phyloP scores from a whole-genome alignment of 2,888 invertebrate genomes.

The Smittia aterrima region DNA sequence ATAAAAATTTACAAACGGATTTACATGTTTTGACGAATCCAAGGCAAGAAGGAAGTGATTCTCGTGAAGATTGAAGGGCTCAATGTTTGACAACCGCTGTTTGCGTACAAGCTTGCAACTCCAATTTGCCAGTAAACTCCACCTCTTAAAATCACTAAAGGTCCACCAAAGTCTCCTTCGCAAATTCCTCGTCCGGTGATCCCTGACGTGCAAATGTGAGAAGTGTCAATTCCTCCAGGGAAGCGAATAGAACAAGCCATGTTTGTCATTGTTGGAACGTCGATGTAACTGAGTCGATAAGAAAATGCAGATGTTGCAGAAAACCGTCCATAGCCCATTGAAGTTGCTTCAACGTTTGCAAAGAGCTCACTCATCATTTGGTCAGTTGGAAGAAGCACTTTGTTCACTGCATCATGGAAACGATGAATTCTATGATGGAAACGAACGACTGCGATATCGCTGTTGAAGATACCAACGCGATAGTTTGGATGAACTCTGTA shows the following conservation, averaged over 20 bases:
- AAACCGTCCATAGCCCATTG: not conserved
- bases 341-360: not conserved
- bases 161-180: not conserved
- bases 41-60: not conserved
- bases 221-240: not conserved
- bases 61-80: slow-evolving; percentile 1
- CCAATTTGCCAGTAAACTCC: not conserved
- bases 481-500: not conserved
- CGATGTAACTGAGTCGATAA: not conserved
- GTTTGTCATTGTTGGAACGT: not conserved
- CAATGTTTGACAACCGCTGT: not conserved
- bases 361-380: not conserved
- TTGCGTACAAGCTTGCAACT: not conserved
- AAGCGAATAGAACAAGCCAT: not conserved
- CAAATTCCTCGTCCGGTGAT: not conserved
- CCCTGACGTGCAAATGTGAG: slow-evolving; percentile 2
- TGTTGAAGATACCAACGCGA: not conserved
- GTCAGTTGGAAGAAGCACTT: not conserved
- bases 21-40: slow-evolving; percentile 6
- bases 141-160: not conserved
- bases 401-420: not conserved
- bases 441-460: not conserved
- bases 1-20: not conserved
- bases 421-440: not conserved
- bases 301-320: not conserved